phyloP scores from a whole-genome alignment of 2,797 vertebrate genomes.

The Danio kyathit region DNA sequence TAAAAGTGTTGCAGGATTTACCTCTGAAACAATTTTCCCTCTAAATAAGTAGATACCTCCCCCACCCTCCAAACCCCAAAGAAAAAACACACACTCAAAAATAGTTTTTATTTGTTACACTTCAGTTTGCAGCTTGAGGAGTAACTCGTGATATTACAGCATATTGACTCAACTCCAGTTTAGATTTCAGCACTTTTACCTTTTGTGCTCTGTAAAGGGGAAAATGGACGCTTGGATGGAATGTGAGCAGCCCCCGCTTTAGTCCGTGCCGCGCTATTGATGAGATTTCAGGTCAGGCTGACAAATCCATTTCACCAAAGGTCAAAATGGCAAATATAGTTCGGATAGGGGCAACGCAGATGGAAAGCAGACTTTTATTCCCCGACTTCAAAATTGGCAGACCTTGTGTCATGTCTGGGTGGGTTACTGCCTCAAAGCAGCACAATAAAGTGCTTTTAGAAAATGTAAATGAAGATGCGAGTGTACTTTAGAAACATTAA shows the following conservation, averaged over 20 bases:
- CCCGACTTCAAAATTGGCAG: conserved; percentile 31
- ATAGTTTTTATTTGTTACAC: not conserved
- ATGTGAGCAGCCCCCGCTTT: conserved; percentile 50
- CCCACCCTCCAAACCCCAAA: too few relatives aligned
- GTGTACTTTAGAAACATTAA: not conserved
- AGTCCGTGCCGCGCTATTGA: conserved; percentile 54
- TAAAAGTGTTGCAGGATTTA: not conserved
- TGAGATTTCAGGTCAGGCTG: conserved; percentile 65
- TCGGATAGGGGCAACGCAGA: conserved; percentile 44
- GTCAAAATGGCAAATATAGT: conserved; percentile 63
- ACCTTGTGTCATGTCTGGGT: conserved; percentile 18
- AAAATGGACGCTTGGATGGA: conserved; percentile 11
- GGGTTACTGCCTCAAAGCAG: not conserved
- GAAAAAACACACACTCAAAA: not conserved
- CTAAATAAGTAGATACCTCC: too few relatives aligned
- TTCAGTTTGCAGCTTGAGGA: not conserved
- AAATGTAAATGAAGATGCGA: not conserved
- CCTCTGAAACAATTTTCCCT: not conserved
- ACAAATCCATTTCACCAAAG: conserved; percentile 69
- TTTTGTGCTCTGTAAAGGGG: conserved; percentile 65
- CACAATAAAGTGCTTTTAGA: conserved; percentile 7
- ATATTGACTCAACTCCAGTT: conserved; percentile 64
- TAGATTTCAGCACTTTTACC: conserved; percentile 60
- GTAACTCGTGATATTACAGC: conserved; percentile 60
- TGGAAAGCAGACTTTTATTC: conserved; percentile 29